A percentile compares a stretch with the other conserved stretches of the same genome.
Conservation (phyloP, 2,113 vertebrate species). For the Seriola quinqueradiata region DNA sequence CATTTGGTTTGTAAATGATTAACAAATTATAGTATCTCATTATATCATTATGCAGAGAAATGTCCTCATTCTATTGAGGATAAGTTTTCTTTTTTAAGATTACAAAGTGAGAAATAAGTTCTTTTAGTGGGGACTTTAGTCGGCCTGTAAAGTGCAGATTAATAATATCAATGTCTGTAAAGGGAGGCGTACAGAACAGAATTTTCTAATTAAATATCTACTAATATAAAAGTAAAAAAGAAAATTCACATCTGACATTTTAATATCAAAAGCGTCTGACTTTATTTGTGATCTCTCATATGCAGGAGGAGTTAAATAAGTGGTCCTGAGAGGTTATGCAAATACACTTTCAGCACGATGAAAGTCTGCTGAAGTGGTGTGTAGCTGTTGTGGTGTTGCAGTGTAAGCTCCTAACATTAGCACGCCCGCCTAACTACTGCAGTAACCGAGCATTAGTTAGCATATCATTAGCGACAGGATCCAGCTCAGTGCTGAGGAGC, state of each 20-base stretch:
- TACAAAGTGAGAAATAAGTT: not conserved
- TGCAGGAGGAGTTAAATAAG: no score
- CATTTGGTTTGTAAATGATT: conserved; percentile 53
- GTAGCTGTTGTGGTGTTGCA: not conserved
- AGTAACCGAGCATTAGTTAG: not conserved
- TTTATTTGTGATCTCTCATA: not conserved
- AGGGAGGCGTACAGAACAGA: not conserved
- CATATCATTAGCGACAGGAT: no score
- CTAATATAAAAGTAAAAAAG: conserved; percentile 19
- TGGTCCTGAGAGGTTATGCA: no score
- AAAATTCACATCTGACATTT: not conserved
- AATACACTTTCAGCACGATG: no score
- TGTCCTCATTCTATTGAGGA: not conserved
- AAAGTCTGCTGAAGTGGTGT: not conserved
- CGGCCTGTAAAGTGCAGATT: not conserved
- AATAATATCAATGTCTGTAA: not conserved
- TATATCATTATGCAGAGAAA: not conserved
- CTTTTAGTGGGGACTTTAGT: not conserved
- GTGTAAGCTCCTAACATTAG: not conserved
- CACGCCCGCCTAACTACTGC: not conserved
- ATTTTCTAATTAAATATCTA: conserved; percentile 7
- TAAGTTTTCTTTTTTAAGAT: conserved; percentile 12
- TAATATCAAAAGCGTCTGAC: not conserved
- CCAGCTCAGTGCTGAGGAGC: no score
- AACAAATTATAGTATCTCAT: conserved; percentile 43